Base-by-base conservation (phyloP, 30 jellyfish, hydroid and myxozoan species). In the Sanderia malayensis region DNA sequence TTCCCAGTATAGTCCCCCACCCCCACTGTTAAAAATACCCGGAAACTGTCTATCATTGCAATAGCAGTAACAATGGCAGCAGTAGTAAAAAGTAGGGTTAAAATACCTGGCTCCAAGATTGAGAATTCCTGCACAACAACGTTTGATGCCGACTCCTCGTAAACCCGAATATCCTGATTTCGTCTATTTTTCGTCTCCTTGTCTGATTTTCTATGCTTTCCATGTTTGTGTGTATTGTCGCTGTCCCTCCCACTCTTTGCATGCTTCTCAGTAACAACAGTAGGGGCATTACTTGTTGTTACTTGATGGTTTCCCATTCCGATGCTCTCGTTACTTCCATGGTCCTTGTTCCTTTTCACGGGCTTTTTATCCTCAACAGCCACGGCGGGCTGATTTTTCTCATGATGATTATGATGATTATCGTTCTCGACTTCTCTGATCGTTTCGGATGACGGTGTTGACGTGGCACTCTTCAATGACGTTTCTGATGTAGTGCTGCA, bases 321-420 rank as follows among this genome's bases (percentile, higher is more conserved):
- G 15, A 78, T 78, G 31, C 89, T 78, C 58, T 78, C 89, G 61
- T 64, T 78, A n/a, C 89, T 78, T 49, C 89, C 82, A 18, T 78
- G 89, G 1, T 78, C 82, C 70, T 67, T 78, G 57, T 78, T 78
- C 9, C 69, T 61, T 41, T 41, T 32, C n/a, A n/a, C n/a, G n/a
- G n/a, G n/a, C 44, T 45, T 55, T 49, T 24, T 49, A 49, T 49
- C 27, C 4, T 49, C 64, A 49, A 3, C 27, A 13, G 6, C 13
- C 52, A 37, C 13, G 13, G 6, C 52, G 24, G 45, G 66, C 32
- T 76, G 73, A 15, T 4, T 15, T n/a, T n/a, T n/a, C 17, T 76
- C 88, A 10, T 73, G 10, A 10, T 62, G 67, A 25, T 63, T 76
- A 24, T 73, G 30, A 1, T 76, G 80, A 15, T 72, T 62, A 44